phyloP scores from a whole-genome alignment of 1,140 invertebrate species.

The Drosophila bifasciata region DNA sequence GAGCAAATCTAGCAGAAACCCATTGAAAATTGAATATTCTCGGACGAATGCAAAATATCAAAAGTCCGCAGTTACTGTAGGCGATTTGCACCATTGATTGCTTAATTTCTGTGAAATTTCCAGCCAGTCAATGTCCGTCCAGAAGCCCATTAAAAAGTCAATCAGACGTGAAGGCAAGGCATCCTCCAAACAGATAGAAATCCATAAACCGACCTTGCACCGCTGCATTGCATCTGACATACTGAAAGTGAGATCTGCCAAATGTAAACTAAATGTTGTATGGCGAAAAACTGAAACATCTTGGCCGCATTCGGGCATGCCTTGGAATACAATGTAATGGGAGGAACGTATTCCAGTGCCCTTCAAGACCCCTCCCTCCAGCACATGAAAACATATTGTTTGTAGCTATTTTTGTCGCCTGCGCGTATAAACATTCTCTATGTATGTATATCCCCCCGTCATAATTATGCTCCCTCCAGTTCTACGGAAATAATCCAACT shows the following conservation, averaged over 20 bases:
- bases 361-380: neutral
- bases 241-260: slow-evolving; percentile 20
- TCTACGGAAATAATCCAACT: slow-evolving; percentile 36
- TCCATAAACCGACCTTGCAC: slow-evolving; percentile 36
- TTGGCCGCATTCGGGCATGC: neutral
- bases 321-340: slow-evolving; percentile 1
- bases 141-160: slow-evolving; percentile 68
- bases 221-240: slow-evolving; percentile 12
- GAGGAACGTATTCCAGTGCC: neutral
- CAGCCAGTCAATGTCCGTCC: slow-evolving; percentile 49
- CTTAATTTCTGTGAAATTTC: slow-evolving; percentile 58
- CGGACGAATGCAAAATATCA: slow-evolving; percentile 1
- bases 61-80: slow-evolving; percentile 18
- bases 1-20: slow-evolving; percentile 8
- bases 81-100: slow-evolving; percentile 42
- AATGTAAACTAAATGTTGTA: neutral
- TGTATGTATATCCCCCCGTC: neutral
- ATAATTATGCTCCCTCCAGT: slow-evolving; percentile 8
- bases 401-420: slow-evolving; percentile 25
- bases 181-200: slow-evolving; percentile 1
- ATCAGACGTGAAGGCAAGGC: slow-evolving; percentile 53
- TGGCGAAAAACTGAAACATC: slow-evolving; percentile 20
- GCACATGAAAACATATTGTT: slow-evolving; percentile 1
- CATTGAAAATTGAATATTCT: no score
- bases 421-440: slow-evolving; percentile 6